Base-by-base conservation (phyloP, 92 coral and sea anemone species). In the Zoanthus gigantus region DNA sequence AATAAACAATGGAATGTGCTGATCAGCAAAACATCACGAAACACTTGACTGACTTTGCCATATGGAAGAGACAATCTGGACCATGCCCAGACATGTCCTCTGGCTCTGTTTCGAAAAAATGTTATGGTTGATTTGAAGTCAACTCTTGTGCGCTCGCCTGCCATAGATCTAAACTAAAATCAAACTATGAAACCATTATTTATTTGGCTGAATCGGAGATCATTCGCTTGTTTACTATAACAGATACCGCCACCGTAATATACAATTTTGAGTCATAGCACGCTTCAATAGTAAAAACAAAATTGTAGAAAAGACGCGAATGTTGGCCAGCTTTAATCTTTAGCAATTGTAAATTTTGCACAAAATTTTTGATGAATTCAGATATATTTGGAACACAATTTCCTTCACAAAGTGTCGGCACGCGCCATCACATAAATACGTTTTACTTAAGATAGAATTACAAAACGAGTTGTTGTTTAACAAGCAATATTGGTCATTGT, bases 21-120 rank as follows among this genome's bases (percentile, higher is more conserved):
- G 12, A 50, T 37, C 47, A 44, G 71, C 46, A 30, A 77, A 52
- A 54, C 28, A 54, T 15, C 67, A 14, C 61, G 85, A 79, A 79
- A 58, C 75, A 66, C 75, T 63, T 80, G 74, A 47, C 17, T 66
- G 85, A 29, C 18, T 52, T 65, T 18, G 85, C 82, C 67, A n/a
- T n/a, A n/a, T n/a, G n/a, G n/a, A n/a, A n/a, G n/a, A 77, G 18
- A 3, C 37, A 3, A 18, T 45, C 16, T 17, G 16, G 46, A 57
- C 74, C 85, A 3, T 81, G 85, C 75, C 85, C 85, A 31, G 30
- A 63, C 85, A 81, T 65, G 85, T 81, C 53, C 85, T n/a, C n/a
- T n/a, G n/a, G 17, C 9, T 2, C 11, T 29, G n/a, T 50, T 50
- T 6, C 5, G 5, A 37, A 50, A 50, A 7, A 42, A 12, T 79